A percentile compares a stretch with the other conserved stretches of the same genome.
phyloP scores from a whole-genome alignment of 2,797 vertebrate species.

The Cyclopterus lumpus region DNA sequence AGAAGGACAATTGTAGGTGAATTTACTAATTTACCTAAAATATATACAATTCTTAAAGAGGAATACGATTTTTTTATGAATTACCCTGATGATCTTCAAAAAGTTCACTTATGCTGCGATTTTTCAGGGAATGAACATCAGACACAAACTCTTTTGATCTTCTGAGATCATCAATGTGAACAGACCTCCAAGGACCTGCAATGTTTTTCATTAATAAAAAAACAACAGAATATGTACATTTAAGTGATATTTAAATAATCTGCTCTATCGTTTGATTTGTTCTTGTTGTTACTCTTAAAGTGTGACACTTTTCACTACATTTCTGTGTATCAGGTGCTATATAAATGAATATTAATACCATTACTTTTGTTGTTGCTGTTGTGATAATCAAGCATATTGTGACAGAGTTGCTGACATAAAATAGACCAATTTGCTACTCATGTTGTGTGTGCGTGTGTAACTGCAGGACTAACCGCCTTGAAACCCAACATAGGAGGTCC shows the following conservation, averaged over 20 bases:
- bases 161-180: slow-evolving; percentile 88
- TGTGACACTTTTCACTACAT: background rate
- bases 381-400: background rate
- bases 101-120: slow-evolving; percentile 39
- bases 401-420: background rate
- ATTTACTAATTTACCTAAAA: background rate
- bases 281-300: background rate
- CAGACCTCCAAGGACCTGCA: slow-evolving; percentile 52
- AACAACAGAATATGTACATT: background rate
- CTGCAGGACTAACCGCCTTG: slow-evolving; percentile 81
- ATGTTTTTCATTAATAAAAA: background rate
- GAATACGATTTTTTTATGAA: background rate
- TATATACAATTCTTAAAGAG: background rate
- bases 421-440: background rate
- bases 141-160: slow-evolving; percentile 82
- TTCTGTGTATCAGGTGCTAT: background rate
- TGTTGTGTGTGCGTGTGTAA: background rate
- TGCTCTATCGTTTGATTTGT: background rate
- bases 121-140: slow-evolving; percentile 64
- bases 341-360: background rate
- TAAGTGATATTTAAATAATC: background rate
- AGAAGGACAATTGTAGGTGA: background rate
- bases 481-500: slow-evolving; percentile 82
- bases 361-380: too few relatives aligned
- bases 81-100: slow-evolving; percentile 53